Conservation (phyloP, 2,888 invertebrate genomes). For the Sympetrum striolatum region DNA sequence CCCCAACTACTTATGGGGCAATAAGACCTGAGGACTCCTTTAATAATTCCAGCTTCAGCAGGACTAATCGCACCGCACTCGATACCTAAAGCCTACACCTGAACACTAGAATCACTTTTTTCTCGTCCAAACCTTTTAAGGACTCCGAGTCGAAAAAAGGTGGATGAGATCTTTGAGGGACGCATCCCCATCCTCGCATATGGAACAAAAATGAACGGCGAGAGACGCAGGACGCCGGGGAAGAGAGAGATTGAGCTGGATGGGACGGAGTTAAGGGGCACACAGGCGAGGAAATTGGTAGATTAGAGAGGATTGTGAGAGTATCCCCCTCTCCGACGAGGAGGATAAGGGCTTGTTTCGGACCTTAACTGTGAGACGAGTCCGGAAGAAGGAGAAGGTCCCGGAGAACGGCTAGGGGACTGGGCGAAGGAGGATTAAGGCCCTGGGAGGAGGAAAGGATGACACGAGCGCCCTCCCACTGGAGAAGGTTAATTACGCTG, state of each 20-base stretch:
- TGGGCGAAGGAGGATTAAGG: not conserved
- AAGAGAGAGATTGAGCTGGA: not conserved
- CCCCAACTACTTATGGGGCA: no score
- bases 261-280: not conserved
- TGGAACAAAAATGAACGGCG: not conserved
- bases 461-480: not conserved
- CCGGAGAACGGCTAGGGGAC: not conserved
- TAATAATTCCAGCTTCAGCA: no score
- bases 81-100: no score
- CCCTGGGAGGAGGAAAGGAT: not conserved
- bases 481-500: not conserved
- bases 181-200: not conserved
- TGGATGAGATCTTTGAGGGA: not conserved
- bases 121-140: no score
- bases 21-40: no score
- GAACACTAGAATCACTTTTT: no score
- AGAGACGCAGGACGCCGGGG: not conserved
- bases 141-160: not conserved
- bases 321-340: not conserved
- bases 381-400: not conserved
- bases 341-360: not conserved
- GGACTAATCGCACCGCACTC: no score
- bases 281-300: conserved; percentile 33
- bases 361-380: not conserved
- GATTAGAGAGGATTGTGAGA: conserved; percentile 28